Conservation (phyloP, 2,888 invertebrate species). For the Bimastos eiseni region DNA sequence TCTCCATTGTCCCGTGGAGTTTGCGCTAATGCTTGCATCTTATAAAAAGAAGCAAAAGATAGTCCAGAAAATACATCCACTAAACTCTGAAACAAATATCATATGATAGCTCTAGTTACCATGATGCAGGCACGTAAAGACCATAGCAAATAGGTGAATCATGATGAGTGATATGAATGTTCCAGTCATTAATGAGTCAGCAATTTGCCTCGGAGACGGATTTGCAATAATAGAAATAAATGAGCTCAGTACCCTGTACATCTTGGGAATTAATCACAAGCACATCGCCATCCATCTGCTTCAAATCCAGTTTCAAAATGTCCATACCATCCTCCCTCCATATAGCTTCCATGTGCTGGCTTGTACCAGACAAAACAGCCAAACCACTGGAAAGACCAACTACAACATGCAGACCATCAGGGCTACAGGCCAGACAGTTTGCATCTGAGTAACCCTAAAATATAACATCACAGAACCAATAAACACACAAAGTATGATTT, state of each 20-base stretch:
- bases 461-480: neutral
- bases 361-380: neutral
- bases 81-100: too few relatives aligned
- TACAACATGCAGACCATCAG: neutral
- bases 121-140: neutral
- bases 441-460: slow-evolving; percentile 7
- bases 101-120: too few relatives aligned
- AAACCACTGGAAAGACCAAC: slow-evolving; percentile 19
- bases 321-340: neutral
- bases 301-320: neutral
- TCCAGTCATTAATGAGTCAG: neutral
- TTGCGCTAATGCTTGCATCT: too few relatives aligned
- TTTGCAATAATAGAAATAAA: neutral
- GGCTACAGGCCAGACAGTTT: slow-evolving; percentile 19
- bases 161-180: neutral
- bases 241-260: slow-evolving; percentile 8
- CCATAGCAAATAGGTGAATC: neutral
- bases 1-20: too few relatives aligned
- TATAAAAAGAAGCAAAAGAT: too few relatives aligned
- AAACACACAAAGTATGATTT: neutral
- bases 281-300: neutral
- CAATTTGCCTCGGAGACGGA: neutral
- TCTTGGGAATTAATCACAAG: neutral
- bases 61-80: too few relatives aligned
- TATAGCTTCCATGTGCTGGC: neutral